Conservation (phyloP, 1,140 invertebrate genomes). For the Bombus picipes region DNA sequence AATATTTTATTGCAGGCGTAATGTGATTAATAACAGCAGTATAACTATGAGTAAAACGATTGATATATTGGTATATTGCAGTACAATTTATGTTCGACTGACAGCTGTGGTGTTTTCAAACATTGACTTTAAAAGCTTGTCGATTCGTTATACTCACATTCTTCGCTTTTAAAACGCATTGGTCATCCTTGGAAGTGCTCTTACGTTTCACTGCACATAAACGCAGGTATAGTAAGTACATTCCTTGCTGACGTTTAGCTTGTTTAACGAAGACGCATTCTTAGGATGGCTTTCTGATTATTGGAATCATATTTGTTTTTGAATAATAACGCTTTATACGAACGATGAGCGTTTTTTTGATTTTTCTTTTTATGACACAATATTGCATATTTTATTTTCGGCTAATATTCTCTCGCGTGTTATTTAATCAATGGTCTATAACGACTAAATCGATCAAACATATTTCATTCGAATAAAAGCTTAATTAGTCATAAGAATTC, state of each 20-base stretch:
- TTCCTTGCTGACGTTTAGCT: neutral
- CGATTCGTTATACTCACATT: neutral
- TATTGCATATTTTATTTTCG: too few species aligned
- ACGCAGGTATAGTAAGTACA: neutral
- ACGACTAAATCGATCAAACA: too few species aligned
- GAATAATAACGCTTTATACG: too few species aligned
- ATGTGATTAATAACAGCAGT: too few species aligned
- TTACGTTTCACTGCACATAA: constrained; percentile 1
- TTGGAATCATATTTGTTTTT: too few species aligned
- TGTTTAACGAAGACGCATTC: neutral
- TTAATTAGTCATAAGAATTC: too few species aligned
- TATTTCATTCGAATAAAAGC: too few species aligned
- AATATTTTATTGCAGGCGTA: neutral
- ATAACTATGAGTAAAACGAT: neutral
- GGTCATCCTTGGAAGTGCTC: constrained; percentile 46
- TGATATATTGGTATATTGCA: neutral
- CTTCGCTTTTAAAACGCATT: neutral
- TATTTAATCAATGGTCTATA: too few species aligned
- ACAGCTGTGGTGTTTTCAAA: neutral
- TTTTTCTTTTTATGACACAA: too few species aligned
- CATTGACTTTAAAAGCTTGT: neutral
- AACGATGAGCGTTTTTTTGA: too few species aligned
- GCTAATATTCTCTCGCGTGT: too few species aligned
- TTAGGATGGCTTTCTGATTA: neutral
- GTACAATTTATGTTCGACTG: too few species aligned